Percentiles rank a stretch among this genome's conserved stretches.
Evolutionary conservation across 2,113 vertebrate genomes (phyloP).

Genomic region (Ondatra zibethicus): DNA sequence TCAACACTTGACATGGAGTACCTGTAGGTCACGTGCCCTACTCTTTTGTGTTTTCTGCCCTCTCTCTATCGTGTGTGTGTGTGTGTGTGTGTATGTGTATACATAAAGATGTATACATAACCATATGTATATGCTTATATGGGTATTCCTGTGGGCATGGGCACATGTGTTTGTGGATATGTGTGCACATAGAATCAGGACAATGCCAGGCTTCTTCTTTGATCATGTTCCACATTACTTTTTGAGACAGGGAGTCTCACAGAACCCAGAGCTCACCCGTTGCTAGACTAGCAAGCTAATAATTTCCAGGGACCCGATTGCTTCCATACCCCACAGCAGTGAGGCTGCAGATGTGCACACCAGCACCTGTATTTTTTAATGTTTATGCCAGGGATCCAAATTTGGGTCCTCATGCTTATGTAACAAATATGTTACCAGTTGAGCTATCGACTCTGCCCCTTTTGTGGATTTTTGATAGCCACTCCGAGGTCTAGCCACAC

Average conservation of each 20-base stretch:
- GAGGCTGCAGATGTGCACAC: background rate
- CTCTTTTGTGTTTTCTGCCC: background rate
- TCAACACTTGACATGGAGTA: background rate
- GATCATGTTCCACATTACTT: background rate
- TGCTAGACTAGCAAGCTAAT: background rate
- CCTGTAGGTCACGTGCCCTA: background rate
- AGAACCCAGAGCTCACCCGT: background rate
- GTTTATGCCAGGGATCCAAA: background rate
- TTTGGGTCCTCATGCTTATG: too few species aligned
- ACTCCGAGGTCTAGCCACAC: background rate
- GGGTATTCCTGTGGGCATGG: background rate
- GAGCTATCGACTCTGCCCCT: background rate
- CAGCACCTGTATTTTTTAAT: background rate
- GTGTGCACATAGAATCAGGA: background rate
- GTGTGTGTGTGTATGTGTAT: background rate
- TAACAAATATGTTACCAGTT: background rate
- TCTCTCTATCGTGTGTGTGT: background rate
- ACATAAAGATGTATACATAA: background rate
- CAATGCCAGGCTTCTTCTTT: background rate
- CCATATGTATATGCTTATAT: background rate
- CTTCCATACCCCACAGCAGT: background rate
- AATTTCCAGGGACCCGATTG: too few species aligned
- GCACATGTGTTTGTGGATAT: background rate
- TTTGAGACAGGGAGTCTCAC: background rate
- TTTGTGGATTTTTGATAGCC: slow-evolving; percentile 27